Evolutionary conservation across 2,113 vertebrate species (phyloP).

Genomic region (Thoracochromis brauschi): DNA sequence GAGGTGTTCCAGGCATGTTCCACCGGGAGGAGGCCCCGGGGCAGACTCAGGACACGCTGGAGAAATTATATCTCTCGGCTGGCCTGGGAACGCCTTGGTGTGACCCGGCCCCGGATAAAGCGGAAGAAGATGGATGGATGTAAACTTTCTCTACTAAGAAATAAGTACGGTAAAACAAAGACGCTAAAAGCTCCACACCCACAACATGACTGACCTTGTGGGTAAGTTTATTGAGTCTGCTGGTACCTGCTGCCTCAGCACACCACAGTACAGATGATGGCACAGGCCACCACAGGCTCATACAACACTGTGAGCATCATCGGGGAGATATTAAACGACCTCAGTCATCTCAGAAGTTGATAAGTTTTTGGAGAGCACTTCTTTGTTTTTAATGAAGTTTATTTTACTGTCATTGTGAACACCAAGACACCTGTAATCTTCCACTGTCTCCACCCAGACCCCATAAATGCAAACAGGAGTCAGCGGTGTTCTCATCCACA

Average conservation of each 20-base stretch:
- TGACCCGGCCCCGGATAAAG: accelerated
- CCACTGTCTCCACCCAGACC: background rate
- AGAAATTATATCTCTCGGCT: no score
- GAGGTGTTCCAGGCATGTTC: no score
- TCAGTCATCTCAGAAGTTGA: background rate
- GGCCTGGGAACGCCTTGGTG: background rate
- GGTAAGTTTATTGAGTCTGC: background rate
- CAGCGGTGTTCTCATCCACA: accelerated
- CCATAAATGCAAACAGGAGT: background rate
- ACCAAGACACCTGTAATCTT: background rate
- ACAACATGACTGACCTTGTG: background rate
- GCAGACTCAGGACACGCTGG: no score
- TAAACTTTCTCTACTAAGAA: background rate
- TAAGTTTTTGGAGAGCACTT: accelerated
- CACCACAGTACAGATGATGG: background rate
- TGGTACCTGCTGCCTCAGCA: background rate
- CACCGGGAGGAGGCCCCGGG: no score
- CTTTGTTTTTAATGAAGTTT: background rate
- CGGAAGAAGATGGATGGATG: accelerated
- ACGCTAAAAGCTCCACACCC: background rate
- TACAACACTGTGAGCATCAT: background rate
- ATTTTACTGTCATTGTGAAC: background rate
- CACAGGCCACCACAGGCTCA: background rate
- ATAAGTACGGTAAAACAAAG: background rate
- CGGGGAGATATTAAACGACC: background rate